These are phyloP conservation scores for Rattus rattus DNA, from an alignment of 2,113 vertebrate genomes.

Conservation along the genomic window DNA sequence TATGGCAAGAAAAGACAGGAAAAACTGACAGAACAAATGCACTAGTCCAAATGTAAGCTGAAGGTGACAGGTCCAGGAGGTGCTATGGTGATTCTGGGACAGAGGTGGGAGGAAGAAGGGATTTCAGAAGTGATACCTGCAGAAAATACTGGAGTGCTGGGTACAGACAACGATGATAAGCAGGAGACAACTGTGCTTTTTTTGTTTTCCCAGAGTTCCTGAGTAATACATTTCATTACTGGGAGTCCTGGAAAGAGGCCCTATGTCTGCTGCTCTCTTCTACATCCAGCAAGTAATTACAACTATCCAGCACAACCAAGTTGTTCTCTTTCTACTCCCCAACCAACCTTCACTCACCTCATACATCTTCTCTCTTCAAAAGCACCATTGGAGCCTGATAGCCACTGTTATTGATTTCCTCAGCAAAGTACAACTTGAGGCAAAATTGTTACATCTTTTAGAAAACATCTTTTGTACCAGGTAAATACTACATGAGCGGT, in stretches of 20 bases:
- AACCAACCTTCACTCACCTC: accelerated
- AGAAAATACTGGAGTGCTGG: not conserved
- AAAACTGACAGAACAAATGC: not conserved
- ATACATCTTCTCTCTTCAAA: not conserved
- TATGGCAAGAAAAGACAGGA: not conserved
- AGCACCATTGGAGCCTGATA: not conserved
- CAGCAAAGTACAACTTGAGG: not conserved
- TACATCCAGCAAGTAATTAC: not conserved
- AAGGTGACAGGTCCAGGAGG: not conserved
- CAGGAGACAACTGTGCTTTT: not conserved
- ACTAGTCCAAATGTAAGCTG: not conserved
- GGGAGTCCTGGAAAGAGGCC: not conserved
- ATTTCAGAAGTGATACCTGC: not conserved
- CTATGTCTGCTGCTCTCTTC: accelerated
- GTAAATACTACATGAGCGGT: accelerated
- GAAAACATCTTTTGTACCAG: not conserved
- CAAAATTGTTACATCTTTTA: not conserved
- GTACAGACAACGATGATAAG: not conserved
- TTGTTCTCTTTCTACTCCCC: not conserved
- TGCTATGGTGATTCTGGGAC: not conserved
- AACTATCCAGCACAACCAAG: not conserved
- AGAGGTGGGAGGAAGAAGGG: not conserved
- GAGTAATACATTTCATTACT: not conserved
- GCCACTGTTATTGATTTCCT: constrained; percentile 31
- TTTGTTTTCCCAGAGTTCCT: not conserved